phyloP scores from a whole-genome alignment of 2,888 invertebrate genomes.

The Apamea crenata region DNA sequence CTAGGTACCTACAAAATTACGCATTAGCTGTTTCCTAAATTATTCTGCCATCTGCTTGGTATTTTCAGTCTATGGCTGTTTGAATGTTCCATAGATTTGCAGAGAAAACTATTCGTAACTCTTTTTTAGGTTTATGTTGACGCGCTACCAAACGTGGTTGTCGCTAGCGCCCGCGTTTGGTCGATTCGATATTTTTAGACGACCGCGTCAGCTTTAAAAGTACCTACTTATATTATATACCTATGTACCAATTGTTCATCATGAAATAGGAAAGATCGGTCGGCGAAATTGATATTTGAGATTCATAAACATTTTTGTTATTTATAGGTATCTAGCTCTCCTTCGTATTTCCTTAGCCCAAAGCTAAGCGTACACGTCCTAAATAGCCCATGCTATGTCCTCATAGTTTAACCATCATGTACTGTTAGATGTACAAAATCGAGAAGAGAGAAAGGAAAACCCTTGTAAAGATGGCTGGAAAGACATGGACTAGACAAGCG shows the following conservation, averaged over 20 bases:
- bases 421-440: too few species aligned
- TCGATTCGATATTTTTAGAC: slow-evolving; percentile 61
- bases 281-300: not conserved
- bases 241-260: not conserved
- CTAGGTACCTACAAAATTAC: slow-evolving; percentile 66
- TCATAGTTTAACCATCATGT: not conserved
- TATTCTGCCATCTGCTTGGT: slow-evolving; percentile 64
- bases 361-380: not conserved
- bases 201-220: slow-evolving; percentile 7
- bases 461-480: too few species aligned
- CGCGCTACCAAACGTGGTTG: slow-evolving; percentile 38
- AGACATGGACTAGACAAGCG: too few species aligned
- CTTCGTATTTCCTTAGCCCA: not conserved
- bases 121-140: slow-evolving; percentile 8
- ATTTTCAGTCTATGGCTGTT: slow-evolving; percentile 12
- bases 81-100: slow-evolving; percentile 29
- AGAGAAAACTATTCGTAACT: not conserved
- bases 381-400: too few species aligned
- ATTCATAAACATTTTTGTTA: not conserved
- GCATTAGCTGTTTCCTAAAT: slow-evolving; percentile 64
- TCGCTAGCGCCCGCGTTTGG: slow-evolving; percentile 36
- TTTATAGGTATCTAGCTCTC: not conserved
- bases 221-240: not conserved
- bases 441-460: too few species aligned
- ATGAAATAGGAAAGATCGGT: not conserved